phyloP scores from a whole-genome alignment of 2,797 vertebrate genomes.

The Coregonus ussuriensis region DNA sequence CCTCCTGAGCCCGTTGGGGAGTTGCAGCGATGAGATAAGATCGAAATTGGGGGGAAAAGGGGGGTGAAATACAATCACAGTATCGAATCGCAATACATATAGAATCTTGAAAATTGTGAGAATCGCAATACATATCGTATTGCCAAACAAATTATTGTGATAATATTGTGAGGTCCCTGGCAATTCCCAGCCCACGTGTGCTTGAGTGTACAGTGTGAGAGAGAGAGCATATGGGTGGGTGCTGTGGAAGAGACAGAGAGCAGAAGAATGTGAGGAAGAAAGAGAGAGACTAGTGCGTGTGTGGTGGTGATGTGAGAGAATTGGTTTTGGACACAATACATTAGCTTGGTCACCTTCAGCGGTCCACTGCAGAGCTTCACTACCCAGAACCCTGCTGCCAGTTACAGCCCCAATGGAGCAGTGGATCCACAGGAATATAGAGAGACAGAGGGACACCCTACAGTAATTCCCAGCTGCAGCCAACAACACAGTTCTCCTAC shows the following conservation, averaged over 20 bases:
- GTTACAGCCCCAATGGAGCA: constrained; percentile 19
- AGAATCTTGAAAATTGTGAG: too few species aligned
- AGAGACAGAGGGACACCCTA: not conserved
- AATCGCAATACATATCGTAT: too few species aligned
- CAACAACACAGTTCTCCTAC: not conserved
- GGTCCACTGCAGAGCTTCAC: constrained; percentile 5
- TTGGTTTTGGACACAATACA: constrained; percentile 41
- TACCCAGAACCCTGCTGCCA: constrained; percentile 10
- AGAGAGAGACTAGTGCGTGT: not conserved
- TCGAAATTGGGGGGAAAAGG: too few species aligned
- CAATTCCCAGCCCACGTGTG: too few species aligned
- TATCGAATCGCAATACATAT: too few species aligned
- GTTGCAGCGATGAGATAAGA: too few species aligned
- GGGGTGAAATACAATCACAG: too few species aligned
- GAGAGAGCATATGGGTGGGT: too few species aligned
- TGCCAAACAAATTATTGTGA: too few species aligned
- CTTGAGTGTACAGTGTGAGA: too few species aligned
- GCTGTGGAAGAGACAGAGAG: not conserved
- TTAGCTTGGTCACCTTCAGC: constrained; percentile 24
- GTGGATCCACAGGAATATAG: not conserved
- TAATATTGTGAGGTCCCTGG: too few species aligned
- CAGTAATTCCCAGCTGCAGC: not conserved
- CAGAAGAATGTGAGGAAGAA: not conserved
- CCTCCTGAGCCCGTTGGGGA: too few species aligned
- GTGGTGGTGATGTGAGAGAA: not conserved